Conservation (phyloP, 2,888 invertebrate genomes). For the Dromius quadrimaculatus region DNA sequence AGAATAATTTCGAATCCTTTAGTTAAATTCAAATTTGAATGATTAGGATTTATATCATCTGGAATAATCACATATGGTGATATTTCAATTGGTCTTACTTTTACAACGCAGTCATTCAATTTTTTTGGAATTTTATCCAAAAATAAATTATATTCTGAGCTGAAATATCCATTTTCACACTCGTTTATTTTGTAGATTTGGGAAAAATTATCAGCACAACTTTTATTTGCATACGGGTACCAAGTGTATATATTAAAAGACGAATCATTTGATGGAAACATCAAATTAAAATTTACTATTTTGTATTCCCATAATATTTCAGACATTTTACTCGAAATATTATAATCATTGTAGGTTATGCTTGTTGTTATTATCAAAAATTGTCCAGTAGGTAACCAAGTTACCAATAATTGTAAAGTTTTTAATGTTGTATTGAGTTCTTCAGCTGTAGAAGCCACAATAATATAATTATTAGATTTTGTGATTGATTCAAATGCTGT, state of each 20-base stretch:
- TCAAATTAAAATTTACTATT: slow-evolving; percentile 2
- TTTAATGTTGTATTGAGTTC: not conserved
- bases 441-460: not conserved
- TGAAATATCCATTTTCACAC: slow-evolving; percentile 50
- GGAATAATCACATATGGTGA: slow-evolving; percentile 61
- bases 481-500: not conserved
- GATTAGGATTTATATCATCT: slow-evolving; percentile 46
- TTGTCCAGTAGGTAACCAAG: not conserved
- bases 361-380: slow-evolving; percentile 9
- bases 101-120: slow-evolving; percentile 60
- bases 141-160: slow-evolving; percentile 53
- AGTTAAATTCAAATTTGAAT: slow-evolving; percentile 45
- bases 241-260: slow-evolving; percentile 58
- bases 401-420: not conserved
- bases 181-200: slow-evolving; percentile 55
- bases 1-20: slow-evolving; percentile 59
- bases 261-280: slow-evolving; percentile 40
- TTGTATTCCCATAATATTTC: slow-evolving; percentile 7
- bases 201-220: slow-evolving; percentile 56
- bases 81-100: slow-evolving; percentile 59
- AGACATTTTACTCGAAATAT: not conserved
- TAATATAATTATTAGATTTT: slow-evolving; percentile 4
- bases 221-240: slow-evolving; percentile 58
- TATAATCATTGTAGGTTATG: not conserved
- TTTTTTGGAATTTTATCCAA: slow-evolving; percentile 59